phyloP scores from a whole-genome alignment of 2,797 vertebrate genomes.

The Numenius phaeopus region DNA sequence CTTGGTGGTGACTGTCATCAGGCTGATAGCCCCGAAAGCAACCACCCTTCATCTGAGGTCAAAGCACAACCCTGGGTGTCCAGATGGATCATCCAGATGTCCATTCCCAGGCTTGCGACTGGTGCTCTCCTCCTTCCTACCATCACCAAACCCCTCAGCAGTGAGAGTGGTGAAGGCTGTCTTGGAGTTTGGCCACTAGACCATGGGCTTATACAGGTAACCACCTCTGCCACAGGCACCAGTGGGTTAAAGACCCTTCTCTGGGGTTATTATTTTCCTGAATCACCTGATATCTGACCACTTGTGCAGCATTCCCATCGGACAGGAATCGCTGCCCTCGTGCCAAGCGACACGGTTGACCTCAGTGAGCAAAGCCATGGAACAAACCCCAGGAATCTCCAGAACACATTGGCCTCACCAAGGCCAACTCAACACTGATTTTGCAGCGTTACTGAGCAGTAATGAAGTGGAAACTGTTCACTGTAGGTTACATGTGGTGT shows the following conservation, averaged over 20 bases:
- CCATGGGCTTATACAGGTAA: neutral
- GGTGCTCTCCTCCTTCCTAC: neutral
- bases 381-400: neutral
- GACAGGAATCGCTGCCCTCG: neutral
- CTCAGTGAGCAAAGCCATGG: neutral
- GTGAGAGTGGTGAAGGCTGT: neutral
- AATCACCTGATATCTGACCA: rapidly evolving
- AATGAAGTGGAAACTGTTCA: neutral
- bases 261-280: neutral
- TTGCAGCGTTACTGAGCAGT: neutral
- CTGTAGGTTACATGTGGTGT: neutral
- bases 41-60: neutral
- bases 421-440: neutral
- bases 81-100: neutral
- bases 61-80: neutral
- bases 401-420: neutral
- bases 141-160: neutral
- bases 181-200: neutral
- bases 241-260: neutral
- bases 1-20: neutral
- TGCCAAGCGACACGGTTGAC: neutral
- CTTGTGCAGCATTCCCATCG: rapidly evolving
- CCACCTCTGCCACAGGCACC: neutral
- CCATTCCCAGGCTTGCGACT: neutral
- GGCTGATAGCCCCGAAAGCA: neutral